Base-by-base conservation (phyloP, 2,888 invertebrate genomes). In the Iphiclides podalirius region DNA sequence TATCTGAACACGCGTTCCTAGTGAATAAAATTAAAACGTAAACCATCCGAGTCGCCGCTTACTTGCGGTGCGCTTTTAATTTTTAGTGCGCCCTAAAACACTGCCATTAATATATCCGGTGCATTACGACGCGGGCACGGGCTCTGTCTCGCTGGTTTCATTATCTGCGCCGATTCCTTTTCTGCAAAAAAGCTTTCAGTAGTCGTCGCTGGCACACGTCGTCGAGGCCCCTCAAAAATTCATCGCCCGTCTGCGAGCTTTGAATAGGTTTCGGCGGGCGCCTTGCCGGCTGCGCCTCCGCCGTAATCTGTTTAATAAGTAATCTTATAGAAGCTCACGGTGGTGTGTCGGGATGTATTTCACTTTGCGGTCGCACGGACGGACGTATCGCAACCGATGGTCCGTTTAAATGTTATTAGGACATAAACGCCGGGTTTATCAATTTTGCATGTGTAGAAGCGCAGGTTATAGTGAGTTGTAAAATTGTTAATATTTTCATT, bases 151-250 rank as follows among this genome's bases (percentile, higher is more conserved):
- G 59, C 60, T 59, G 56, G 63, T 77, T n/a, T 84, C 79, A 83
- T 83, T 81, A 82, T 78, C 70, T 68, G 59, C 70, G 66, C 70
- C 71, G 73, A 81, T 83, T 83, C 75, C 72, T 79, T 79, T 77
- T 77, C 70, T 68, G 63, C 64, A 72, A 77, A 70, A 75, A 76
- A 65, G 70, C 78, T 76, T 75, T 74, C 77, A 78, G 72, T 71
- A 71, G 67, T 43, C 49, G 49, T 66, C 70, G 71, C 74, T 73
- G 71, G 77, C 73, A 75, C 74, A 65, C 74, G 75, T 70, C 76
- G 76, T 74, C 71, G 66, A 80, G 82, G 70, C 81, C 85, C 77
- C 85, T 87, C 84, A 86, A 87, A 86, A 85, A 87, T 87, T 86
- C 87, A 87, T 84, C 85, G 83, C 77, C 82, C 81, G 86, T 86